phyloP scores from a whole-genome alignment of 2,797 vertebrate genomes.

The Varecia variegata region DNA sequence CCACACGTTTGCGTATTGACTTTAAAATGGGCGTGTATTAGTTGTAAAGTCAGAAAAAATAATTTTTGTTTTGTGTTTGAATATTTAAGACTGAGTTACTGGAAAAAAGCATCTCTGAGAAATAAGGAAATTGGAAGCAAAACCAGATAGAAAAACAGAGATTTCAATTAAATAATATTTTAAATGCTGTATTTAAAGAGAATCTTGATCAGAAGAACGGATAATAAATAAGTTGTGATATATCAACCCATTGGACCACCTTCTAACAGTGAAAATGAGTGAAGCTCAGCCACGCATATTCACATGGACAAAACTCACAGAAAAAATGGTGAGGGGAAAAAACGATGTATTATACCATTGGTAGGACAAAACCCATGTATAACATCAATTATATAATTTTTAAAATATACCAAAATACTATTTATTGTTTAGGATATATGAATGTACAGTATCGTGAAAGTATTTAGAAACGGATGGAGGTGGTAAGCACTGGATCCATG shows the following conservation, averaged over 20 bases:
- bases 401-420: not conserved
- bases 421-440: not conserved
- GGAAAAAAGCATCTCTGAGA: not conserved
- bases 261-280: too few species aligned
- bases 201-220: not conserved
- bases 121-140: not conserved
- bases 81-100: not conserved
- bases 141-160: not conserved
- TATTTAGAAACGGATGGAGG: not conserved
- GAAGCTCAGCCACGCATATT: not conserved
- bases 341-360: not conserved
- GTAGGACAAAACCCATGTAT: not conserved
- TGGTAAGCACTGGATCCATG: too few species aligned
- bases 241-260: too few species aligned
- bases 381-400: not conserved
- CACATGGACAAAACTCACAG: not conserved
- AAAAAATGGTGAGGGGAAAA: not conserved
- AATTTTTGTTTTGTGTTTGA: not conserved
- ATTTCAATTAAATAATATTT: not conserved
- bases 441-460: not conserved
- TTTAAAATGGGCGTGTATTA: not conserved
- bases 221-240: too few species aligned
- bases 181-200: not conserved
- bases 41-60: not conserved
- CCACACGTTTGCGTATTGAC: not conserved